Base-by-base conservation (phyloP, 2,888 invertebrate genomes). In the Hermaeophaga mercurialis region DNA sequence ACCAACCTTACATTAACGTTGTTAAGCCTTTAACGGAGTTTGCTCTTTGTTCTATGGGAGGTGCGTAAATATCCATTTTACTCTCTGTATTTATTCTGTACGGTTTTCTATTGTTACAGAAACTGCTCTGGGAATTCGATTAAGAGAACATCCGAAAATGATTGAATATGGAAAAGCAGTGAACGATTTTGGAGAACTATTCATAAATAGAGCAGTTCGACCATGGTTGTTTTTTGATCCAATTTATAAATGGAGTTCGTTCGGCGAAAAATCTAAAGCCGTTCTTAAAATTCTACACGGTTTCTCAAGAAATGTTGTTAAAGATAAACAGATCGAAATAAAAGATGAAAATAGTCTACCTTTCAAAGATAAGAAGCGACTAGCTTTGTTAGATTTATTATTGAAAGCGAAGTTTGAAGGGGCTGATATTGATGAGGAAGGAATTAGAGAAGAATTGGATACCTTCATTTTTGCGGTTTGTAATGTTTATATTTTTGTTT, bases 391-490 rank as follows among this genome's bases (percentile, higher is more conserved):
- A 36, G 84, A 85, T 70, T 76, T 84, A 12, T 69, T 85, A 2
- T 65, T 85, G 14, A 71, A 75, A 3, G 82, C 82, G 0, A 80
- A 82, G 62, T 71, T 75, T 38, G 75, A 80, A 3, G 81, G 81
- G 0, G 70, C 73, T 22, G 46, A 61, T 38, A 82, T 84, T 24
- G 79, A 82, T 66, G 79, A 79, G 58, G 66, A 71, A 39, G 84
- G 82, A 1, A 81, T 84, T 56, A 79, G 82, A 62, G 84, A 84
- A 68, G 84, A 84, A 75, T 84, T 84, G 1, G 84, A 85, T 60
- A 85, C 85, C 0, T 84, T 85, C 44, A 83, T 84, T 81, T 84
- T 84, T 69, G 85, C 82, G 71, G 61, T 61, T n/a, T n/a, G n/a
- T n/a, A n/a, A n/a, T n/a, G n/a, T n/a, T n/a, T n/a, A n/a, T n/a